Evolutionary conservation across 2,797 vertebrate species (phyloP), one percentile per base, ranked within the genome.

Genomic region (Alosa sapidissima): DNA sequence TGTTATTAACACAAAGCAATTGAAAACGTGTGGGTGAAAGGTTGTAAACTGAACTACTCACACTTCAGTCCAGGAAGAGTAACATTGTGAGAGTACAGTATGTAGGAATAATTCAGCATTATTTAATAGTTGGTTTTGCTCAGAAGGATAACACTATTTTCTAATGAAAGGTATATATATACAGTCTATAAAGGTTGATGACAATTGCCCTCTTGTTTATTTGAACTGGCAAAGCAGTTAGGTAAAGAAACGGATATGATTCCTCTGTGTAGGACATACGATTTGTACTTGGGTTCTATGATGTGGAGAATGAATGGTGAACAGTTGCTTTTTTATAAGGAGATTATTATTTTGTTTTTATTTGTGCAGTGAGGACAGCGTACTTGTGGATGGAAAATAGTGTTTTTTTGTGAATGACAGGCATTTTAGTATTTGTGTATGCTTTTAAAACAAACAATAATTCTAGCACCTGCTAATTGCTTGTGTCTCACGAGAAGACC

Each of bases 381-480:
- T 87, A 86, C 85, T 86, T 88, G 85, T 65, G 36, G 86, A 88
- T 88, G 87, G 89, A 85, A 88, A 82, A 86, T 91, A 86, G 84
- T 72, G 16, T 93, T 91, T 91, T 87, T 84, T 83, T 85, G 72
- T 41, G 84, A 88, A 45, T 78, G 85, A 87, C 86, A 88, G 91
- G 28, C 75, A 85, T 85, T 86, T 88, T 83, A 89, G 89, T 89
- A 86, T 55, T 84, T 83, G 87, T 86, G 84, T 88, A 87, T 86
- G 84, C 90, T 91, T 87, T 84, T 81, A 21, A 78, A 45, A 78
- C 14, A 78, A 78, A 5, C 1, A 24, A 47, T 24, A 86, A 75
- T 82, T 90, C 89, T 87, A 84, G 85, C 78, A 84, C 88, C 81
- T 89, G 84, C 83, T 78, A 19, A 21, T 47, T 47, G 1, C 3